Evolutionary conservation across 2,113 vertebrate species (phyloP).

Genomic region (Eulemur rufifrons): DNA sequence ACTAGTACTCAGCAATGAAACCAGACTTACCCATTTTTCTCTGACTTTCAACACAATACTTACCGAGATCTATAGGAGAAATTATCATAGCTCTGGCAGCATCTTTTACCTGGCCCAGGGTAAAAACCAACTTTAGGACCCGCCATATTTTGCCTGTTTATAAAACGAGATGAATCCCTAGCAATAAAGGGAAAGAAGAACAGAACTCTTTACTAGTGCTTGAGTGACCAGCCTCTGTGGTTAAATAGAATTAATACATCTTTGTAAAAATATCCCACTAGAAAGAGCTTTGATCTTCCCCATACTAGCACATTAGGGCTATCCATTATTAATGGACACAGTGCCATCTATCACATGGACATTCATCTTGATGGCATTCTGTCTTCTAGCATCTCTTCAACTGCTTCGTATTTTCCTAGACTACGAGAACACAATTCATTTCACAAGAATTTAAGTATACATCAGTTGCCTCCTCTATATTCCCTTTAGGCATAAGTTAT

Average conservation of each 20-base stretch:
- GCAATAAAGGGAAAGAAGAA: conserved; percentile 65
- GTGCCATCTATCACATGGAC: background rate
- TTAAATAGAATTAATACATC: conserved; percentile 33
- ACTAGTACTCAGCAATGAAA: background rate
- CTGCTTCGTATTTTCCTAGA: background rate
- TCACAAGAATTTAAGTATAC: conserved; percentile 18
- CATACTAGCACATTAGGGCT: background rate
- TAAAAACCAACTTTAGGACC: conserved; percentile 85
- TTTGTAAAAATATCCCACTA: background rate
- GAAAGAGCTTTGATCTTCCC: conserved; percentile 6
- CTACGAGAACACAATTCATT: conserved; percentile 12
- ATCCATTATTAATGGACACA: background rate
- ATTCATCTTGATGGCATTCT: conserved; percentile 13
- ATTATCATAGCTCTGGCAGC: conserved; percentile 86
- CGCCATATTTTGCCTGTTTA: conserved; percentile 83
- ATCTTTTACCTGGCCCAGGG: conserved; percentile 84
- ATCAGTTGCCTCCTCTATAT: background rate
- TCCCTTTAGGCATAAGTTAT: background rate
- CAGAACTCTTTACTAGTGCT: background rate
- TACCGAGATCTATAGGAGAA: conserved; percentile 87
- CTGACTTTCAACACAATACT: conserved; percentile 51
- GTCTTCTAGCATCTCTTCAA: conserved; percentile 33
- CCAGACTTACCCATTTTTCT: background rate
- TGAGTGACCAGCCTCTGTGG: background rate
- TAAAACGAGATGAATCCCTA: conserved; percentile 83